A percentile compares a stretch with the other conserved stretches of the same genome.
Conservation (phyloP, 2,797 vertebrate species). For the Psittacula derbiana region DNA sequence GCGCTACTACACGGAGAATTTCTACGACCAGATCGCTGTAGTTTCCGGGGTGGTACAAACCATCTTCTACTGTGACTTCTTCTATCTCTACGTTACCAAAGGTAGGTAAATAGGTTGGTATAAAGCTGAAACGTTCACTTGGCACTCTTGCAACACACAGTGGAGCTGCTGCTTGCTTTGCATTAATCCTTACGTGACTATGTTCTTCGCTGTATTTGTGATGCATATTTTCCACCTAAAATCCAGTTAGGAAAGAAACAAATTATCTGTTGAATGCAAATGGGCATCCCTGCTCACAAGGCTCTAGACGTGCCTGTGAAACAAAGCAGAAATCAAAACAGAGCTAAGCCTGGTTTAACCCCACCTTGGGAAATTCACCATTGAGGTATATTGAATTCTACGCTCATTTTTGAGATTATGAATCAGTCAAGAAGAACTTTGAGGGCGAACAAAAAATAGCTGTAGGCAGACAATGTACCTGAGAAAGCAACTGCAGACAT, state of each 20-base stretch:
- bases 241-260: neutral
- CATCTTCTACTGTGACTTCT: constrained; percentile 98
- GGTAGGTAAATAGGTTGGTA: constrained; percentile 73
- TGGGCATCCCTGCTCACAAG: neutral
- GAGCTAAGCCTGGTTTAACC: neutral
- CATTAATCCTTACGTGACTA: accelerated
- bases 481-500: constrained; percentile 32
- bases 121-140: neutral
- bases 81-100: constrained; percentile 93
- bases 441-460: neutral
- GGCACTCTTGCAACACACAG: accelerated
- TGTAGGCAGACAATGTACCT: constrained; percentile 19
- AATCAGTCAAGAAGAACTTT: neutral
- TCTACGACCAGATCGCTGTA: constrained; percentile 92
- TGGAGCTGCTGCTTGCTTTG: neutral
- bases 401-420: neutral
- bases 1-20: constrained; percentile 91
- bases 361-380: neutral
- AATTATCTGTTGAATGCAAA: accelerated
- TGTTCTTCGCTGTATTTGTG: neutral
- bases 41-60: constrained; percentile 95
- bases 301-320: neutral
- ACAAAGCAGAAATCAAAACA: neutral
- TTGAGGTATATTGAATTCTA: neutral
- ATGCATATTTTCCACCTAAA: neutral